Base-by-base conservation (phyloP, 1,140 invertebrate genomes). In the Drosophila murphyi region DNA sequence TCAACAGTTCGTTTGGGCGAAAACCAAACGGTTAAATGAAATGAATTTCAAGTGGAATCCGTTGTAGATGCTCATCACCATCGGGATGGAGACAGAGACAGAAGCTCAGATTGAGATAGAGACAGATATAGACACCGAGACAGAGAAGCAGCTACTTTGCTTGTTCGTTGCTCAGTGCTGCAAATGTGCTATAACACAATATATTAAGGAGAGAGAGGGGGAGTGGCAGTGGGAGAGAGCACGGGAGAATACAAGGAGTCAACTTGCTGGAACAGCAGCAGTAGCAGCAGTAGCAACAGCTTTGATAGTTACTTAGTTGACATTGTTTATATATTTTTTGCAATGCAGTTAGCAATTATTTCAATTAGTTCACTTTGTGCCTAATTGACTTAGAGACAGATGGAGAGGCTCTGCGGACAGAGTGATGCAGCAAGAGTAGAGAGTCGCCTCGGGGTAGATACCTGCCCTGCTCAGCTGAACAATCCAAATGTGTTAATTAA, bases 301-400 rank as follows among this genome's bases (percentile, higher is more conserved):
- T 51, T 52, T 35, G 57, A 63, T 65, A 69, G 34, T 57, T 60
- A 47, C n/a, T 76, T 79, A 67, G 64, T 62, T 39, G 51, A 63
- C 76, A 80, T 73, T 83, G 68, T 83, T 80, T 80, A 76, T 80
- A 72, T 65, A 83, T 67, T 80, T 81, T 76, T 76, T 77, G 80
- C 81, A 81, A 83, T 86, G 81, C 81, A 71, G 60, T 39, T 65
- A 73, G 78, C 81, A 83, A 86, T 83, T 83, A 83, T 81, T 80
- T 83, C 82, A 83, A 83, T 83, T 83, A 83, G 82, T 74, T 83
- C 77, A 73, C 82, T 82, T 82, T 82, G 75, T 70, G 75, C 80
- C 80, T 79, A 75, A 82, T 82, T 82, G 80, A 82, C 80, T 82
- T 60, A 68, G 76, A 48, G 31, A 50, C 4, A 41, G 47, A 20